phyloP scores from a whole-genome alignment of 2,113 vertebrate species.

The Muntiacus muntjak region DNA sequence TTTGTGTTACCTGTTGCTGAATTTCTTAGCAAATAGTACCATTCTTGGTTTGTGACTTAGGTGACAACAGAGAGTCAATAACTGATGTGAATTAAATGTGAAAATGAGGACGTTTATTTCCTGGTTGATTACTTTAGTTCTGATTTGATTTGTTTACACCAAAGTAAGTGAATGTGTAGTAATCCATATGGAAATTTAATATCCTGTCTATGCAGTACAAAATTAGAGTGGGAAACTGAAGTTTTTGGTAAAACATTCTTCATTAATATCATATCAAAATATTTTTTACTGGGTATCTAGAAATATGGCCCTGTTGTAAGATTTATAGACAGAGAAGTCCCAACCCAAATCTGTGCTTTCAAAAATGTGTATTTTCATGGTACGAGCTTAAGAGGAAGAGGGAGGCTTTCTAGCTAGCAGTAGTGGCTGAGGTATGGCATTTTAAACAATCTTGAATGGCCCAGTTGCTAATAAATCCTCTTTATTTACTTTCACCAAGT shows the following conservation, averaged over 20 bases:
- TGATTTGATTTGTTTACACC: conserved; percentile 27
- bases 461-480: conserved; percentile 32
- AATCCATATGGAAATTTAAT: conserved; percentile 9
- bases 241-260: neutral
- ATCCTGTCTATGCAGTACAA: neutral
- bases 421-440: neutral
- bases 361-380: neutral
- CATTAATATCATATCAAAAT: neutral
- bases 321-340: neutral
- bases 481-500: conserved; percentile 48
- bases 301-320: neutral
- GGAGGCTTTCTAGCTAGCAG: neutral
- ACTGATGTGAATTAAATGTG: neutral
- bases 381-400: neutral
- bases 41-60: neutral
- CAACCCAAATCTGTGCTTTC: neutral
- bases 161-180: neutral
- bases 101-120: neutral
- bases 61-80: neutral
- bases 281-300: neutral
- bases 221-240: neutral
- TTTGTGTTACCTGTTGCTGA: neutral
- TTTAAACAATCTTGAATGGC: conserved; percentile 15
- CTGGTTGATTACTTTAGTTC: neutral
- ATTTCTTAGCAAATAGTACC: conserved; percentile 19